Evolutionary conservation across 2,888 invertebrate genomes (phyloP).

Genomic region (Dermolepida albohirtum): DNA sequence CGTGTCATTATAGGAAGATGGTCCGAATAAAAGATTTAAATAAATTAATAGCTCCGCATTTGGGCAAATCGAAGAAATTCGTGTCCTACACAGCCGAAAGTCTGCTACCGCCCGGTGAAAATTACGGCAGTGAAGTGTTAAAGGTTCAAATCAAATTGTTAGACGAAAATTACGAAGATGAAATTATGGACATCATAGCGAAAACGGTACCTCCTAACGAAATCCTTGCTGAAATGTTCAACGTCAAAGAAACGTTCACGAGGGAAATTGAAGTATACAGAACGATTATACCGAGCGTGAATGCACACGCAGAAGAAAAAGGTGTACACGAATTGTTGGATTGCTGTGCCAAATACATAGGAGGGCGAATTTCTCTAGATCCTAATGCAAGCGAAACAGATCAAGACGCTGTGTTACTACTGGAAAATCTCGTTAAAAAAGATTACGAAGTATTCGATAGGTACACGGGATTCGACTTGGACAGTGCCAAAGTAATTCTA

Average conservation of each 20-base stretch:
- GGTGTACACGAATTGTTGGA: constrained; percentile 13
- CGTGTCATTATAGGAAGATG: too few species aligned
- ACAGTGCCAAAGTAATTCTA: constrained; percentile 64
- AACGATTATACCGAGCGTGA: constrained; percentile 63
- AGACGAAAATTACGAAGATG: constrained; percentile 44
- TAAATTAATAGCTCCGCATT: background rate
- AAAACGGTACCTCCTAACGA: constrained; percentile 68
- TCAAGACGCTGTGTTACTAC: constrained; percentile 66
- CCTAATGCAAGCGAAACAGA: constrained; percentile 59
- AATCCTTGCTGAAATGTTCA: constrained; percentile 65
- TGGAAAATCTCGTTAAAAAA: constrained; percentile 66
- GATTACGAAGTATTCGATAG: constrained; percentile 66
- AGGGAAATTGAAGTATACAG: constrained; percentile 68
- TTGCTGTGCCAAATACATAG: constrained; percentile 64
- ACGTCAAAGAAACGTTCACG: constrained; percentile 65
- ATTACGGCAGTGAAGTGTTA: constrained; percentile 70
- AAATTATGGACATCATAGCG: constrained; percentile 55
- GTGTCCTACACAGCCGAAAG: background rate
- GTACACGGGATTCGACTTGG: constrained; percentile 64
- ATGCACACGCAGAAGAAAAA: constrained; percentile 62
- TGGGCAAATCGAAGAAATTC: background rate
- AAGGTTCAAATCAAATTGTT: constrained; percentile 55
- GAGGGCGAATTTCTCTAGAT: constrained; percentile 61
- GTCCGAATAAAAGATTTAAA: background rate
- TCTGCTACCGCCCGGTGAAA: constrained; percentile 67